Base-by-base conservation (phyloP, 2,888 invertebrate genomes). In the Xylophagus ater region DNA sequence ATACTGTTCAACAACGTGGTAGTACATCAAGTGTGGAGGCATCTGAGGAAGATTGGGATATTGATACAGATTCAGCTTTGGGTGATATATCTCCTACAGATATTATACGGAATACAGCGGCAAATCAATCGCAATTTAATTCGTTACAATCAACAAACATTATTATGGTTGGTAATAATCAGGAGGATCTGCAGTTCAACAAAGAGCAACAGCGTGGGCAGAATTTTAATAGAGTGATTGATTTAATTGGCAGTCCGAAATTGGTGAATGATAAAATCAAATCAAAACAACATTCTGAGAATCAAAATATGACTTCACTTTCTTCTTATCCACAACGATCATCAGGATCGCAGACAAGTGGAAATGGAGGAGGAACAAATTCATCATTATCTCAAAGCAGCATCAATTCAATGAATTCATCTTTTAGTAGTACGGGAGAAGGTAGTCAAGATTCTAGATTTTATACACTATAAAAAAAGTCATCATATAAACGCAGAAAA, bases 31-130 rank as follows among this genome's bases (percentile, higher is more conserved):
- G 65, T 10, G 59, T 57, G 10, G 65, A 64, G 37, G 60, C 61
- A 45, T 62, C 64, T 5, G 64, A 64, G 48, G 65, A 64, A 54
- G 65, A 65, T 48, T 59, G 62, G 43, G 65, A 65, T 48, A 53
- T 53, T 34, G 65, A 63, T 48, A 48, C 57, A 48, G 49, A 47
- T 46, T 46, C 47, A 29, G 50, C 38, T 33, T 51, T 47, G 29
- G 51, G 57, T 14, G 58, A 53, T 28, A 43, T 51, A n/a, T 56
- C 57, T 42, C 58, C 59, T 28, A 41, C 47, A 28, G 42, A 40
- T 28, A 33, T 53, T 19, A 48, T 53, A 38, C 45, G 44, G 36
- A 41, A 41, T 35, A 37, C 44, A 40, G 45, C 45, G 44, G 44
- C 47, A 28, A 41, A 38, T 40, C n/a, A n/a, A n/a, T n/a, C n/a